Evolutionary conservation across 2,888 invertebrate species (phyloP).

Genomic region (Idaea dimidiata): DNA sequence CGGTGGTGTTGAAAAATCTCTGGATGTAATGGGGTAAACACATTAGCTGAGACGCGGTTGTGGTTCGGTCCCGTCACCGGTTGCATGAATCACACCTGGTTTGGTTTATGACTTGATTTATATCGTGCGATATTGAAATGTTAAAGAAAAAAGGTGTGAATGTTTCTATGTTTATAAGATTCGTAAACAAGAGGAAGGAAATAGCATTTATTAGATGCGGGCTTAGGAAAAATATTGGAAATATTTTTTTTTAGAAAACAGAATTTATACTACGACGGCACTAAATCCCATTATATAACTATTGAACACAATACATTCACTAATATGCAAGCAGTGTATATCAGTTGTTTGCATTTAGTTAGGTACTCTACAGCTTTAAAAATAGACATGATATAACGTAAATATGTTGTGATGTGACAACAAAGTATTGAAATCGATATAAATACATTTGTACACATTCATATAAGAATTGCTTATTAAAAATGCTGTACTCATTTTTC

Average conservation of each 20-base stretch:
- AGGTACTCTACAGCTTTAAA: too few relatives aligned
- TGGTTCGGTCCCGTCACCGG: constrained; percentile 50
- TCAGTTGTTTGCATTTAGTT: too few relatives aligned
- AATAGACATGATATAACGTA: too few relatives aligned
- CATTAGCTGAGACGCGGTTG: constrained; percentile 57
- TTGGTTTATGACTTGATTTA: constrained; percentile 35
- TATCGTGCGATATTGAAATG: constrained; percentile 11
- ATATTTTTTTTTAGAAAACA: too few relatives aligned
- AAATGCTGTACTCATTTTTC: constrained; percentile 12
- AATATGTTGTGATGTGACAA: neutral
- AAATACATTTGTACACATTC: neutral
- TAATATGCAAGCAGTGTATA: too few relatives aligned
- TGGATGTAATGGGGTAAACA: constrained; percentile 70
- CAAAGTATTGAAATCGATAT: neutral
- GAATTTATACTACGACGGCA: too few relatives aligned
- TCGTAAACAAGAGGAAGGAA: neutral
- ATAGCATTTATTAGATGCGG: too few relatives aligned
- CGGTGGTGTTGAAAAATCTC: constrained; percentile 38
- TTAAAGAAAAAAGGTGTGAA: neutral
- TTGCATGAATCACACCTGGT: constrained; percentile 63
- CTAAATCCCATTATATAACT: too few relatives aligned
- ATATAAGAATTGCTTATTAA: constrained; percentile 8
- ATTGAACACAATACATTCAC: too few relatives aligned
- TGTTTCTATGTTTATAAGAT: neutral
- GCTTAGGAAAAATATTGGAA: too few relatives aligned